These are phyloP conservation scores for Lophius americanus DNA, from an alignment of 2,797 vertebrate species.

Conservation along the genomic window DNA sequence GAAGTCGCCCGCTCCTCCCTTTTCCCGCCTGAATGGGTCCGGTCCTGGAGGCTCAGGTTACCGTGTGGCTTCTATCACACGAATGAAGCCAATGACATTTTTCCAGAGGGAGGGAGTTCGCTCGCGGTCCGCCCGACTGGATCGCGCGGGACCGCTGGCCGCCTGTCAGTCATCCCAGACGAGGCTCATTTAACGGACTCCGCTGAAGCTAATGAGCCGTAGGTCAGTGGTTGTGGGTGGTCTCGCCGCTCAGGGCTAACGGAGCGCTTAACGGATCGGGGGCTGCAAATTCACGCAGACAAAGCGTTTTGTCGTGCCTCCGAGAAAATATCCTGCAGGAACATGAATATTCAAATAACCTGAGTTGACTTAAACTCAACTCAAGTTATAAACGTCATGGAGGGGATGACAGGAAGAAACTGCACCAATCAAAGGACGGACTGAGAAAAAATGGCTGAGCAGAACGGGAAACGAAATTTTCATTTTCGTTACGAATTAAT, in stretches of 20 bases:
- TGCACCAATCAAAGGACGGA: too few species aligned
- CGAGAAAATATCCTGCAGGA: too few species aligned
- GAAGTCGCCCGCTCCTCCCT: slow-evolving; percentile 66
- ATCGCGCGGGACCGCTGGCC: slow-evolving; percentile 56
- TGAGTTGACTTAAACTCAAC: too few species aligned
- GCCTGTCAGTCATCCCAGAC: slow-evolving; percentile 67
- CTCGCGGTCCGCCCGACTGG: slow-evolving; percentile 52
- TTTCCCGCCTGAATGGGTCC: slow-evolving; percentile 57
- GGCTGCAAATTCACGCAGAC: too few species aligned
- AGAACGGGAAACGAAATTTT: too few species aligned
- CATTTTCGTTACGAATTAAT: too few species aligned
- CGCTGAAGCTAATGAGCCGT: slow-evolving; percentile 81
- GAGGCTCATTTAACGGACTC: slow-evolving; percentile 75
- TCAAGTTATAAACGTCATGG: too few species aligned
- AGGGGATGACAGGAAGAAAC: too few species aligned
- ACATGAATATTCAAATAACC: too few species aligned
- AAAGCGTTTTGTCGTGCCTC: too few species aligned
- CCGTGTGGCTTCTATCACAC: slow-evolving; percentile 78
- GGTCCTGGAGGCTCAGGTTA: slow-evolving; percentile 68
- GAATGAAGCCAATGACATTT: slow-evolving; percentile 68
- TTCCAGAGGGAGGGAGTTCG: slow-evolving; percentile 48
- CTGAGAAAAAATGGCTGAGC: too few species aligned
- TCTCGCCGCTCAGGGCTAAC: slow-evolving; percentile 51
- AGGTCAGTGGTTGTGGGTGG: slow-evolving; percentile 73
- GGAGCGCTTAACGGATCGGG: slow-evolving; percentile 49